Evolutionary conservation across 2,113 vertebrate genomes (phyloP).

Genomic region (Zapus hudsonius): DNA sequence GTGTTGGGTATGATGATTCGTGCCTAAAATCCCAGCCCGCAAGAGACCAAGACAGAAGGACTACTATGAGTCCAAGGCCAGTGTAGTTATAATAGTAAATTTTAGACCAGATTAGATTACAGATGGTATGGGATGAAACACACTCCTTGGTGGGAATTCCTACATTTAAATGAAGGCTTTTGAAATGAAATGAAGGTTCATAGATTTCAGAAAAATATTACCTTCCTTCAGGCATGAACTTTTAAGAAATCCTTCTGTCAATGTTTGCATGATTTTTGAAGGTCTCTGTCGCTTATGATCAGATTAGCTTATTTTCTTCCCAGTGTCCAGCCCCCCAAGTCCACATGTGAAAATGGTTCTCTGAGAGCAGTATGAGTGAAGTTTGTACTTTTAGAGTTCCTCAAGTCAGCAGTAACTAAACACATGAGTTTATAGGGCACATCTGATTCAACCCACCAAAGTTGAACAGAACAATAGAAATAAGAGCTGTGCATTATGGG

Average conservation of each 20-base stretch:
- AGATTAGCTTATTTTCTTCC: conserved; percentile 58
- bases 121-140: conserved; percentile 63
- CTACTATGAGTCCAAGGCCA: neutral
- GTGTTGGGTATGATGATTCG: neutral
- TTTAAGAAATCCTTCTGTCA: conserved; percentile 55
- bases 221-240: conserved; percentile 57
- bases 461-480: neutral
- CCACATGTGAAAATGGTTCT: conserved; percentile 65
- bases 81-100: neutral
- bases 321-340: neutral
- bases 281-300: conserved; percentile 27
- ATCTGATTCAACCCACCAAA: neutral
- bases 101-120: neutral
- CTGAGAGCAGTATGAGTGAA: conserved; percentile 35
- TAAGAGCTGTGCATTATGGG: neutral
- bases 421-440: too few relatives aligned
- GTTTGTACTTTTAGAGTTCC: neutral
- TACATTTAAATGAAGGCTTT: conserved; percentile 67
- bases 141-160: conserved; percentile 40
- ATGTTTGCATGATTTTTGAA: conserved; percentile 52
- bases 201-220: conserved; percentile 61
- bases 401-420: too few relatives aligned
- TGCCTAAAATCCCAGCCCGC: too few relatives aligned
- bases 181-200: conserved; percentile 74
- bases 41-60: neutral